phyloP scores from a whole-genome alignment of 2,797 vertebrate species.

The Psittacula echo region DNA sequence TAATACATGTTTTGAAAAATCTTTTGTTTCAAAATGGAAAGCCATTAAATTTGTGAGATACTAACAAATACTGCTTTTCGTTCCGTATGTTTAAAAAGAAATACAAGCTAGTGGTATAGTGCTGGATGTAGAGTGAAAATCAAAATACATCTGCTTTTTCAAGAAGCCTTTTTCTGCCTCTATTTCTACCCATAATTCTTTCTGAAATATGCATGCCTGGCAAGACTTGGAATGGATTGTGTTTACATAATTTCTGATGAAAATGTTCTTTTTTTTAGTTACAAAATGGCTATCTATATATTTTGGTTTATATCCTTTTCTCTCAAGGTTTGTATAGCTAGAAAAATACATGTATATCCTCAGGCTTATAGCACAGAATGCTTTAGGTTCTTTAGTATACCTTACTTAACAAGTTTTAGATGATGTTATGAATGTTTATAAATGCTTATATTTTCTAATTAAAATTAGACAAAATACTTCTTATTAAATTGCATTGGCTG shows the following conservation, averaged over 20 bases:
- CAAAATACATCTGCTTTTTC: slow-evolving; percentile 27
- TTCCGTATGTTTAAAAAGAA: neutral
- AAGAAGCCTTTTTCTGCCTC: slow-evolving; percentile 19
- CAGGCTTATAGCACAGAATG: neutral
- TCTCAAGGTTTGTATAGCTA: neutral
- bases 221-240: neutral
- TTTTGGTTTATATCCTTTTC: neutral
- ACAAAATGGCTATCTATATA: neutral
- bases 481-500: neutral
- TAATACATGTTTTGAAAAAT: neutral
- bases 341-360: neutral
- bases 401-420: neutral
- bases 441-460: neutral
- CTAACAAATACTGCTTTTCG: neutral
- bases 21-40: slow-evolving; percentile 17
- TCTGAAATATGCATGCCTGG: slow-evolving; percentile 16
- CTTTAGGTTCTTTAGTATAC: neutral
- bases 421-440: neutral
- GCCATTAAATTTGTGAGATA: neutral
- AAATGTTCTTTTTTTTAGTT: neutral
- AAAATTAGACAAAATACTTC: neutral
- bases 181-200: slow-evolving; percentile 4
- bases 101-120: neutral
- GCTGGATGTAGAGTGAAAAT: neutral
- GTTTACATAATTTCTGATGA: slow-evolving; percentile 25